Base-by-base conservation (phyloP, 1,140 invertebrate species). In the Micrasema minimum region DNA sequence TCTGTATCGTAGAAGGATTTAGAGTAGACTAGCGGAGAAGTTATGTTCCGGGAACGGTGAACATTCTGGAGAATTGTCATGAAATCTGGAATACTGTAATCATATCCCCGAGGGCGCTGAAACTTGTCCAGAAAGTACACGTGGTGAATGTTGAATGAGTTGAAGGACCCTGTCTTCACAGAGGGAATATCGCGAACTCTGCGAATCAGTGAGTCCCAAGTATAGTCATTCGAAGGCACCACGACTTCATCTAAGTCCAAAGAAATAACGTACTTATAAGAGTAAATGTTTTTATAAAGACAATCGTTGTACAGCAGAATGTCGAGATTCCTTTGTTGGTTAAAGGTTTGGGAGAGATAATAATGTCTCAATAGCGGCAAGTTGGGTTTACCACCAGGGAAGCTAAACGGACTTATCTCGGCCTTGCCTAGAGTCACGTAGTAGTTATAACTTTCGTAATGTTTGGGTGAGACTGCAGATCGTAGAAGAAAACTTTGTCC, bases 271-370 rank as follows among this genome's bases (percentile, higher is more conserved):
- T 84, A 92, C 72, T 88, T 81, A 4, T 88, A 88, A 61, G 83
- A 85, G 66, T 86, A 77, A 22, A 90, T 78, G 79, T 89, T 90
- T 75, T 88, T 87, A 77, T 93, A 92, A 46, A 92, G 87, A 70
- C 89, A 90, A 69, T 92, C 90, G 78, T 93, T 93, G 77, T 92
- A 93, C 0, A 90, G 86, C 64, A 92, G 83, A 31, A 92, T 48
- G 11, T 64, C 43, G 12, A n/a, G 43, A 20, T 23, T 14, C 7
- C 16, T 10, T 31, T 64, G 79, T 77, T 92, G 91, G 10, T 35
- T 11, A 7, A 26, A 26, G 20, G 43, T 45, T 11, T 46, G n/a
- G 11, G n/a, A 45, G 6, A 64, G 14, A 46, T 45, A 64, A 7
- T 45, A 45, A 7, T 64, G 22, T 22, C 23, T 16, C 18, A 64